Conservation (phyloP, 2,113 vertebrate species). For the Elaphurus davidianus region DNA sequence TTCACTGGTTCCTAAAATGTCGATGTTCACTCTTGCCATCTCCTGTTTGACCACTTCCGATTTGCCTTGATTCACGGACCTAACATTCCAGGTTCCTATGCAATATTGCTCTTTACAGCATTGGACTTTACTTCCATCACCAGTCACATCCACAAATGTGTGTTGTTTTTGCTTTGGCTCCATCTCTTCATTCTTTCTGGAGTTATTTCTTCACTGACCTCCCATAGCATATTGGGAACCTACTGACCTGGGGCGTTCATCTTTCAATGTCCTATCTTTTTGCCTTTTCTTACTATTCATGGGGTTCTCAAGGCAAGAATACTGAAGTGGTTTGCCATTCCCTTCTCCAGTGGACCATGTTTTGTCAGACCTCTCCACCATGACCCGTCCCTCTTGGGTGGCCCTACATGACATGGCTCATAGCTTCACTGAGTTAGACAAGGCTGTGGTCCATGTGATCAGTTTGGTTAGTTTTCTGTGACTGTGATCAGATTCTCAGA, state of each 20-base stretch:
- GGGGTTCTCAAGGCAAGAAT: neutral
- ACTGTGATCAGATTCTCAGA: neutral
- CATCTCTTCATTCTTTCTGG: neutral
- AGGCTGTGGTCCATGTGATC: neutral
- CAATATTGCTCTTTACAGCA: neutral
- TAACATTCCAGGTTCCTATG: neutral
- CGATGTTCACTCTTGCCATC: neutral
- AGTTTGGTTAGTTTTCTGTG: neutral
- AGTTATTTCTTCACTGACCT: neutral
- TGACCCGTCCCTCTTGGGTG: neutral
- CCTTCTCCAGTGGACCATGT: neutral
- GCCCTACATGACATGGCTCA: neutral
- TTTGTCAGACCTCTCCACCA: neutral
- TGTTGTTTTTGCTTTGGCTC: neutral
- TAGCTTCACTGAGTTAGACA: neutral
- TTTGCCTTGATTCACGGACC: neutral
- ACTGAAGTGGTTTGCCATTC: neutral
- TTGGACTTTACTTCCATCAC: neutral
- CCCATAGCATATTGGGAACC: neutral
- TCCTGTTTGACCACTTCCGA: neutral
- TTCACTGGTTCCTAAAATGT: neutral
- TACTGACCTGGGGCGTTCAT: neutral
- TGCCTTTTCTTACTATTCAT: neutral
- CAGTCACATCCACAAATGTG: neutral
- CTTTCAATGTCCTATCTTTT: neutral